Evolutionary conservation across 2,797 vertebrate genomes (phyloP).

Genomic region (Scleropages formosus): DNA sequence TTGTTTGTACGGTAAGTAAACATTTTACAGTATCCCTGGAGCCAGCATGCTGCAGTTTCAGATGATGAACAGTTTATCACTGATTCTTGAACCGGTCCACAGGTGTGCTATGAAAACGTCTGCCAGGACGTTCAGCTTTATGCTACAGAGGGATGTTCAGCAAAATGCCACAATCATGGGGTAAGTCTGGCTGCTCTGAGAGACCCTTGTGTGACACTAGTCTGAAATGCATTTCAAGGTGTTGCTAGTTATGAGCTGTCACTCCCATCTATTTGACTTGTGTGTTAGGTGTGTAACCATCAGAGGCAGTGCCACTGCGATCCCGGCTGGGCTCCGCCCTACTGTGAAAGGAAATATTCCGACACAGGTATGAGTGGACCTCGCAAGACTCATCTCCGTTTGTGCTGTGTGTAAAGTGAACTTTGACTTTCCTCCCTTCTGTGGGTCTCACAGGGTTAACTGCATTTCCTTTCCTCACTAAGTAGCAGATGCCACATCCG

Average conservation of each 20-base stretch:
- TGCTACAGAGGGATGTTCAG: slow-evolving; percentile 73
- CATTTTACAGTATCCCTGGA: not conserved
- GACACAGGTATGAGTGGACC: slow-evolving; percentile 61
- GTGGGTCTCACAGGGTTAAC: not conserved
- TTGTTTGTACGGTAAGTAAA: not conserved
- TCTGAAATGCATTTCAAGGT: not conserved
- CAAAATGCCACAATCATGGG: slow-evolving; percentile 77
- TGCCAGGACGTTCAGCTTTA: slow-evolving; percentile 76
- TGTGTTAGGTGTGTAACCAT: slow-evolving; percentile 79
- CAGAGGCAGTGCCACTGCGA: slow-evolving; percentile 77
- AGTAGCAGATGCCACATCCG: not conserved
- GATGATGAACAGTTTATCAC: not conserved
- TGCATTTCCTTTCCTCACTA: not conserved
- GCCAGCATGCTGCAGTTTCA: not conserved
- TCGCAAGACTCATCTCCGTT: not conserved
- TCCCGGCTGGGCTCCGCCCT: slow-evolving; percentile 75
- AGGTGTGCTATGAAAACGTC: slow-evolving; percentile 78
- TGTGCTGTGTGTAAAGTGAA: not conserved
- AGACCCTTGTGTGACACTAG: not conserved
- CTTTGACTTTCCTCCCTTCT: not conserved
- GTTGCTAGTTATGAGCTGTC: not conserved
- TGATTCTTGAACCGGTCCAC: slow-evolving; percentile 12
- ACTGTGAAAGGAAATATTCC: slow-evolving; percentile 60
- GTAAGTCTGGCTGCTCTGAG: slow-evolving; percentile 52
- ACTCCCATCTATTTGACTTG: not conserved